phyloP scores from a whole-genome alignment of 2,113 vertebrate species.

The Nerophis lumbriciformis region DNA sequence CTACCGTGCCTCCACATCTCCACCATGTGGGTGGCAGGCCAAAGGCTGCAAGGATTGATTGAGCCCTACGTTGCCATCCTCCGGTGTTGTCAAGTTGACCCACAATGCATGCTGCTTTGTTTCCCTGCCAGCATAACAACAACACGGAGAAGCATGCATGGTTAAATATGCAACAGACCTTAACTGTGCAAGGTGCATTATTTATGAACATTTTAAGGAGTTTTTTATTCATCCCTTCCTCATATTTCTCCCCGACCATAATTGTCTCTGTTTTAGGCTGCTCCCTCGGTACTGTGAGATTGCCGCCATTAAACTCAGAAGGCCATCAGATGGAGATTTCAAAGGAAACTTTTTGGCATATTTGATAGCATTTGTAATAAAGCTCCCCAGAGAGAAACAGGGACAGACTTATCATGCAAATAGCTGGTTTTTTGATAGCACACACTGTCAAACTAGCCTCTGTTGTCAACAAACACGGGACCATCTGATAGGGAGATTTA shows the following conservation, averaged over 20 bases:
- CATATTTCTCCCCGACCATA: conserved; percentile 48
- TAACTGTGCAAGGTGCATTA: conserved; percentile 59
- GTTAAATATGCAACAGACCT: conserved; percentile 66
- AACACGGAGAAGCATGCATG: conserved; percentile 55
- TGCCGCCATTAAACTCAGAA: conserved; percentile 64
- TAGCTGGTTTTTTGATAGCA: conserved; percentile 52
- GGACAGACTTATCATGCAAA: conserved; percentile 63
- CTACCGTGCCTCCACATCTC: conserved; percentile 31
- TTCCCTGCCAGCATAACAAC: conserved; percentile 33
- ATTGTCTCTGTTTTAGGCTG: conserved; percentile 57
- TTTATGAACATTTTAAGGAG: conserved; percentile 66
- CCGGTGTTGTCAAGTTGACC: conserved; percentile 57
- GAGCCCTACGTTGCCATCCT: conserved; percentile 49
- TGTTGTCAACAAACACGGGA: conserved; percentile 49
- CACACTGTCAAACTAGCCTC: conserved; percentile 43
- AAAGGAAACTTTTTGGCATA: conserved; percentile 66
- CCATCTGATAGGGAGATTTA: conserved; percentile 26
- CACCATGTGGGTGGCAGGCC: conserved; percentile 41
- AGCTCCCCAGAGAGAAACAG: conserved; percentile 55
- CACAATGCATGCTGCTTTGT: conserved; percentile 58
- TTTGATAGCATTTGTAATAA: conserved; percentile 66
- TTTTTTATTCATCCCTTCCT: conserved; percentile 60
- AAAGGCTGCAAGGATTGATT: conserved; percentile 53
- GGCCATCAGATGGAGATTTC: conserved; percentile 69
- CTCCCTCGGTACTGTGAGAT: conserved; percentile 55